phyloP scores from a whole-genome alignment of 2,797 vertebrate species.

The Rhynchonycteris naso region DNA sequence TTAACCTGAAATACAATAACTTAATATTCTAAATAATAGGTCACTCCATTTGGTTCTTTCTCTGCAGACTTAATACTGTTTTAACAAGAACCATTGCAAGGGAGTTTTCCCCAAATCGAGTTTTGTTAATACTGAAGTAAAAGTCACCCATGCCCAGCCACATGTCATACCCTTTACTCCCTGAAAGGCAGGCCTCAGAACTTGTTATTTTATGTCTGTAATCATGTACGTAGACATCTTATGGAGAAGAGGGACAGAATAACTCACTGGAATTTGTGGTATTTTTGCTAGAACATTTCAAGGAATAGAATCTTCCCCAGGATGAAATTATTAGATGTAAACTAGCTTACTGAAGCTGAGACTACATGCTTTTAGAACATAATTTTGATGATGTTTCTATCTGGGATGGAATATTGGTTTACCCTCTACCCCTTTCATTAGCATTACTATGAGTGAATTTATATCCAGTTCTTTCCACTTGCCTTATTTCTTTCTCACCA shows the following conservation, averaged over 20 bases:
- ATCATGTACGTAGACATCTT: conserved; percentile 76
- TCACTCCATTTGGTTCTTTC: conserved; percentile 52
- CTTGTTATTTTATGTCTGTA: conserved; percentile 59
- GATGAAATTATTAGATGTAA: conserved; percentile 51
- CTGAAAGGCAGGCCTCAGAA: conserved; percentile 58
- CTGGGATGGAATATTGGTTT: conserved; percentile 59
- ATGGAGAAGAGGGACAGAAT: conserved; percentile 59
- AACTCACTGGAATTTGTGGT: conserved; percentile 51
- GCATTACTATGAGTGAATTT: conserved; percentile 55
- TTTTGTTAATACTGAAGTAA: conserved; percentile 59
- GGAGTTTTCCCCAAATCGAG: conserved; percentile 54
- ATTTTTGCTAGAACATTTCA: conserved; percentile 71
- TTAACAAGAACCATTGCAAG: conserved; percentile 62
- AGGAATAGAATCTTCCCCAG: conserved; percentile 61
- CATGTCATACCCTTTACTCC: conserved; percentile 32
- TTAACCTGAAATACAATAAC: conserved; percentile 69
- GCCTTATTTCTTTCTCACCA: background rate
- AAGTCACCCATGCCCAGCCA: conserved; percentile 31
- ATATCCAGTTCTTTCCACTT: conserved; percentile 39
- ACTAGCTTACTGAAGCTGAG: conserved; percentile 52
- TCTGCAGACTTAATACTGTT: conserved; percentile 50
- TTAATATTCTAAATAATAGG: conserved; percentile 70
- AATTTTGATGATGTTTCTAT: conserved; percentile 64
- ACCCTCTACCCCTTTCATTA: conserved; percentile 21
- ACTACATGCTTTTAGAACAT: conserved; percentile 7